Evolutionary conservation across 2,888 invertebrate genomes (phyloP).

Genomic region (Heliconius aoede): DNA sequence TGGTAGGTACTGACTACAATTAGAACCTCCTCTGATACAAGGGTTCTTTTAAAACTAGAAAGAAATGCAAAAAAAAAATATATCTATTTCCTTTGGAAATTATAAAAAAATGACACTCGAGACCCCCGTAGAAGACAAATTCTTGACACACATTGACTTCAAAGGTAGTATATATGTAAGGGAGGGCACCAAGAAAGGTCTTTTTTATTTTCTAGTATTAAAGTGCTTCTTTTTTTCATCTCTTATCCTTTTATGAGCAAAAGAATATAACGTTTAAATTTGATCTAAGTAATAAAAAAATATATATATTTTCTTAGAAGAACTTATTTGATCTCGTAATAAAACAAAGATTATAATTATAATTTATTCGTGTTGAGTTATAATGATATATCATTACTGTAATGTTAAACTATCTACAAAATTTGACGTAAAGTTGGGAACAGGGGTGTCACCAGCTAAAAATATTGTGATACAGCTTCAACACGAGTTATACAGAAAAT

Average conservation of each 20-base stretch:
- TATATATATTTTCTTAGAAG: no score
- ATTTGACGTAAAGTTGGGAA: not conserved
- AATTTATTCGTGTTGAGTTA: no score
- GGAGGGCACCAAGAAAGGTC: not conserved
- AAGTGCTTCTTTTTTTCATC: not conserved
- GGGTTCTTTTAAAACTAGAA: slow-evolving; percentile 20
- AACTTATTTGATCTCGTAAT: no score
- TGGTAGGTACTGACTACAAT: slow-evolving; percentile 3
- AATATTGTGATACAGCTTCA: not conserved
- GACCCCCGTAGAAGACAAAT: slow-evolving; percentile 14
- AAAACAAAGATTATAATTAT: no score
- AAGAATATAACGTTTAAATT: not conserved
- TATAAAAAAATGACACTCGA: slow-evolving; percentile 21
- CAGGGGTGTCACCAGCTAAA: not conserved
- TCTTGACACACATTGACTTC: slow-evolving; percentile 34
- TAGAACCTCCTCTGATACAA: slow-evolving; percentile 4
- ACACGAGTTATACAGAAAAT: no score
- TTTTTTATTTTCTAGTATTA: not conserved
- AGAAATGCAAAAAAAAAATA: slow-evolving; percentile 21
- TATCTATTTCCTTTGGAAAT: slow-evolving; percentile 16
- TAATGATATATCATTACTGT: no score
- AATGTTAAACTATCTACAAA: no score
- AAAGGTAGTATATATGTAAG: slow-evolving; percentile 14
- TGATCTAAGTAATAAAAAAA: no score
- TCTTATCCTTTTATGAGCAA: not conserved